These are phyloP conservation scores for Sorex araneus DNA, from an alignment of 2,113 vertebrate genomes.

Conservation along the genomic window DNA sequence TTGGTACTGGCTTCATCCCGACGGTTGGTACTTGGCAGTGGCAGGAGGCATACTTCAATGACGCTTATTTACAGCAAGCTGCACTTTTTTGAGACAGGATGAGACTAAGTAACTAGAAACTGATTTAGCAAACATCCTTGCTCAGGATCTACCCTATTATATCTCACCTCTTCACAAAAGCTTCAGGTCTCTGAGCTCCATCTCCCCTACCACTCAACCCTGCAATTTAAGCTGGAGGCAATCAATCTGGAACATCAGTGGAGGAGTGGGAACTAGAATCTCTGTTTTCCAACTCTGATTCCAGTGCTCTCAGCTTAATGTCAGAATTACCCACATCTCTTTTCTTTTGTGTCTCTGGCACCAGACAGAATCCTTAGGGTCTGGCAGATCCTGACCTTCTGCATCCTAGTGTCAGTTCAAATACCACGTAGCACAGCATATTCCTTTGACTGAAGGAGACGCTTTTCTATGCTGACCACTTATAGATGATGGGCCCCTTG, in stretches of 20 bases:
- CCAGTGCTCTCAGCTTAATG: neutral
- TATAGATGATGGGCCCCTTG: neutral
- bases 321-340: neutral
- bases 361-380: neutral
- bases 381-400: neutral
- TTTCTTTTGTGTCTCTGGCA: neutral
- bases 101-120: constrained; percentile 48
- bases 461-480: neutral
- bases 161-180: neutral
- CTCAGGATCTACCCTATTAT: neutral
- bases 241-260: too few species aligned
- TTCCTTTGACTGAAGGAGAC: neutral
- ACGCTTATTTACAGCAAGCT: neutral
- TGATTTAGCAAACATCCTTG: constrained; percentile 46
- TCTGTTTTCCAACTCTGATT: neutral
- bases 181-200: neutral
- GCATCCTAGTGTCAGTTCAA: neutral
- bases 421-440: neutral
- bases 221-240: neutral
- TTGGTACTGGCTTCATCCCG: neutral
- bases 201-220: neutral
- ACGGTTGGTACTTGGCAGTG: neutral
- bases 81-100: constrained; percentile 25
- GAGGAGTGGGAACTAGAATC: neutral
- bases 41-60: neutral